phyloP scores from a whole-genome alignment of 53 echinoderm and acorn worm genomes.

The Zoroaster sp. region DNA sequence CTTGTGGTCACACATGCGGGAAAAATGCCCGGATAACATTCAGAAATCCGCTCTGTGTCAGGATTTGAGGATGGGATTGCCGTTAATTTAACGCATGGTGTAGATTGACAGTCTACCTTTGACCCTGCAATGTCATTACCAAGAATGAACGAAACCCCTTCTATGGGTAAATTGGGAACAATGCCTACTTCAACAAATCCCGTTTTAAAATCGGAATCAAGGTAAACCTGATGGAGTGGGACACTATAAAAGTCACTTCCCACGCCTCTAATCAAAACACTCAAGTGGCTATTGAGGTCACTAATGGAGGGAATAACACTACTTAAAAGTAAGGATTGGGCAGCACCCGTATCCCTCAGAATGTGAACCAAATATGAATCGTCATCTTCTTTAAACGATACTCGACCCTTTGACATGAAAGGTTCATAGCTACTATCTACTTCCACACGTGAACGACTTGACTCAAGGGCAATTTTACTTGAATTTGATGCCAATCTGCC shows the following conservation, averaged over 20 bases:
- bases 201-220: conserved; percentile 45
- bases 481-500: background rate
- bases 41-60: conserved; percentile 6
- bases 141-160: conserved; percentile 57
- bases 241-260: conserved; percentile 29
- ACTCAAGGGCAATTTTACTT: background rate
- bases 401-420: conserved; percentile 10
- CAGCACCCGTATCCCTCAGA: conserved; percentile 64
- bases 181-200: conserved; percentile 54
- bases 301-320: conserved; percentile 36
- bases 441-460: conserved; percentile 1
- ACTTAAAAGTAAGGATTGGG: conserved; percentile 51
- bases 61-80: background rate
- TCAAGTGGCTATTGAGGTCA: background rate
- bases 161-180: conserved; percentile 52
- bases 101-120: background rate
- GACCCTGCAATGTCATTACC: conserved; percentile 66
- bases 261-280: conserved; percentile 59
- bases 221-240: conserved; percentile 41
- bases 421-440: background rate
- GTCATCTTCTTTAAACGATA: background rate
- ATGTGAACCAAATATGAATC: background rate
- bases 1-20: conserved; percentile 72
- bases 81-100: background rate
- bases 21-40: conserved; percentile 39